Evolutionary conservation across 2,113 vertebrate species (phyloP).

Genomic region (Ctenomys sociabilis): DNA sequence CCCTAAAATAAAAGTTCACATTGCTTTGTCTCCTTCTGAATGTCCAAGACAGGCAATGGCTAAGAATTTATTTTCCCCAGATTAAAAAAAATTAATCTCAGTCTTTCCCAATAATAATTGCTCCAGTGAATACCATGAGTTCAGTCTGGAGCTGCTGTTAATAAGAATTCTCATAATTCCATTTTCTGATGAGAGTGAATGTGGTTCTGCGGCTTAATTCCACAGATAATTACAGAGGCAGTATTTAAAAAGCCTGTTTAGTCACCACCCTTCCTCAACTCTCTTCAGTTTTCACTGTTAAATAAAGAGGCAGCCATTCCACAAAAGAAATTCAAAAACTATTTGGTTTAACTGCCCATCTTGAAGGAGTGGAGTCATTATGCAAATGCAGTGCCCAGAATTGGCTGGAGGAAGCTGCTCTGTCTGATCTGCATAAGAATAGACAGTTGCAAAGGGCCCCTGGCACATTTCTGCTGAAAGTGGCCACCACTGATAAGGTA

Average conservation of each 20-base stretch:
- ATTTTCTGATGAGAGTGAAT: conserved; percentile 78
- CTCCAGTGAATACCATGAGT: conserved; percentile 56
- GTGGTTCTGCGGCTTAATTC: conserved; percentile 69
- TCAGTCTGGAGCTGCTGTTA: conserved; percentile 56
- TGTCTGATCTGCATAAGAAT: conserved; percentile 79
- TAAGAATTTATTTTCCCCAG: conserved; percentile 79
- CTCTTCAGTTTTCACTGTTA: conserved; percentile 74
- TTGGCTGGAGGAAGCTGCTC: conserved; percentile 9
- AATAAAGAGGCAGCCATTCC: conserved; percentile 69
- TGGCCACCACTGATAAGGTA: conserved; percentile 50
- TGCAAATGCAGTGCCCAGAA: conserved; percentile 71
- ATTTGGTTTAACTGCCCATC: conserved; percentile 77
- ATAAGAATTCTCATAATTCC: conserved; percentile 74
- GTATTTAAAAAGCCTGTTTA: conserved; percentile 75
- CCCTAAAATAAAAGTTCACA: conserved; percentile 71
- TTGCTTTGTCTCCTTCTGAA: conserved; percentile 70
- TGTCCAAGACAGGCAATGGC: conserved; percentile 73
- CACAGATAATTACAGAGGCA: conserved; percentile 70
- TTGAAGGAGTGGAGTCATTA: conserved; percentile 79
- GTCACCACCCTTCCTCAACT: conserved; percentile 29
- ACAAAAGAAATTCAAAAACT: conserved; percentile 81
- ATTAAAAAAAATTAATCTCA: conserved; percentile 77
- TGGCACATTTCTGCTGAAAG: conserved; percentile 66
- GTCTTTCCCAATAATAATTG: conserved; percentile 74
- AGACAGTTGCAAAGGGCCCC: conserved; percentile 61